These are phyloP conservation scores for Catocala fraxini DNA, from an alignment of 2,888 invertebrate genomes.

Conservation along the genomic window DNA sequence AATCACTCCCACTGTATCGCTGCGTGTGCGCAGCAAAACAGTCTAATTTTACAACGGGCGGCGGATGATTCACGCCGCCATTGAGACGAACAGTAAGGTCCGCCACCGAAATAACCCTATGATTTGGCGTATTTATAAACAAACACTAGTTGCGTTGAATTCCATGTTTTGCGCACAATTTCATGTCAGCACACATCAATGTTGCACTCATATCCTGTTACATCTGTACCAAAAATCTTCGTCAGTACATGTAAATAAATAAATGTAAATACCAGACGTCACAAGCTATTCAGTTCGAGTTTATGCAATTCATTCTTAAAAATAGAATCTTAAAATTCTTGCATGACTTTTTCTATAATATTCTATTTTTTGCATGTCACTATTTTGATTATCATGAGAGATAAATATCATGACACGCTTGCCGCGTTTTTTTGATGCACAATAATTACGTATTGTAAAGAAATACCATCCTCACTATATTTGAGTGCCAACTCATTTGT, in stretches of 20 bases:
- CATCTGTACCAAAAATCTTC: slow-evolving; percentile 10
- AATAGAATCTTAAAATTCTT: slow-evolving; percentile 11
- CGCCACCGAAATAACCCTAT: slow-evolving; percentile 62
- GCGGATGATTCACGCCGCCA: slow-evolving; percentile 71
- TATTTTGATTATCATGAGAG: slow-evolving; percentile 20
- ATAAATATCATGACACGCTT: slow-evolving; percentile 27
- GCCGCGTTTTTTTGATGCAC: slow-evolving; percentile 14
- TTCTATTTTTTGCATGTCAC: slow-evolving; percentile 20
- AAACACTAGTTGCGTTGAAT: slow-evolving; percentile 47
- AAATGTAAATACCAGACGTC: slow-evolving; percentile 11
- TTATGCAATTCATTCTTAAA: slow-evolving; percentile 1
- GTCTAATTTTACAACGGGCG: slow-evolving; percentile 71
- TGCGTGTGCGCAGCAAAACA: slow-evolving; percentile 57
- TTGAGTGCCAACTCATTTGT: slow-evolving; percentile 20
- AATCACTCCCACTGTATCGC: slow-evolving; percentile 43
- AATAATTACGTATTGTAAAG: slow-evolving; percentile 1
- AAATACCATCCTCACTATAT: slow-evolving; percentile 16
- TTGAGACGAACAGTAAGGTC: slow-evolving; percentile 75
- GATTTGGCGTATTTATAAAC: slow-evolving; percentile 68
- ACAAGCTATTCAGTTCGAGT: slow-evolving; percentile 14
- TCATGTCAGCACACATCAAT: slow-evolving; percentile 22
- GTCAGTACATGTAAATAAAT: not conserved
- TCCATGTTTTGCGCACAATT: slow-evolving; percentile 35
- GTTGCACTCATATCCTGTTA: slow-evolving; percentile 31
- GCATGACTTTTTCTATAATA: slow-evolving; percentile 5